Evolutionary conservation across 2,797 vertebrate genomes (phyloP), one percentile per base, ranked within the genome.

Genomic region (Vipera latastei): DNA sequence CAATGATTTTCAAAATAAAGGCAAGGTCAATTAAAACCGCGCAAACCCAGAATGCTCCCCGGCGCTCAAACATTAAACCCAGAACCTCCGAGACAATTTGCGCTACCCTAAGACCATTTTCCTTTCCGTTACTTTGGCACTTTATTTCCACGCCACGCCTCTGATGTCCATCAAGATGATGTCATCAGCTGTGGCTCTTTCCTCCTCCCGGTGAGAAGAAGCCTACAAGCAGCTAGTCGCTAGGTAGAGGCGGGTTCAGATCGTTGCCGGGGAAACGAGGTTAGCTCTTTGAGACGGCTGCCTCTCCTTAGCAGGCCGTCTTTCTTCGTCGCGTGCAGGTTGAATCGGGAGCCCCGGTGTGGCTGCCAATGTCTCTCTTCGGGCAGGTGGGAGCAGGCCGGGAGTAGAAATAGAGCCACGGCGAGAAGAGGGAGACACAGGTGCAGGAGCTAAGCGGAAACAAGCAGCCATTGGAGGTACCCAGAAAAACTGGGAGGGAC

Each of bases 221-320:
- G 6, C 88, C 13, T 16, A 13, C 44, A 13, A 20, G 14, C 44
- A 0, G 14, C 11, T 38, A 2, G 38, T 38, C 38, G 38, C 38
- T 65, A 0, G n/a, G 65, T n/a, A 59, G 88, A 86, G 91, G 91
- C 90, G 86, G 92, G 90, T 16, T 32, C 22, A 20, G 48, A 6
- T 1, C 57, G 92, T 93, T 93, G 61, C 48, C 69, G 1, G 16
- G 92, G 90, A 44, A 59, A 91, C 51, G 65, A 38, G 83, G 89
- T 28, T 6, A 20, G 38, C 28, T 51, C 38, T 8, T 6, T 4
- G 12, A 26, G 59, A 61, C 89, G 0, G 38, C 91, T 1, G 65
- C 6, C 28, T 28, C 38, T 20, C 18, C 53, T n/a, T n/a, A 14
- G 59, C 78, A 32, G 20, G 87, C 56, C 87, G 55, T 12, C 56